Conservation (phyloP, 1,140 invertebrate species). For the Ostrea denselamellosa region DNA sequence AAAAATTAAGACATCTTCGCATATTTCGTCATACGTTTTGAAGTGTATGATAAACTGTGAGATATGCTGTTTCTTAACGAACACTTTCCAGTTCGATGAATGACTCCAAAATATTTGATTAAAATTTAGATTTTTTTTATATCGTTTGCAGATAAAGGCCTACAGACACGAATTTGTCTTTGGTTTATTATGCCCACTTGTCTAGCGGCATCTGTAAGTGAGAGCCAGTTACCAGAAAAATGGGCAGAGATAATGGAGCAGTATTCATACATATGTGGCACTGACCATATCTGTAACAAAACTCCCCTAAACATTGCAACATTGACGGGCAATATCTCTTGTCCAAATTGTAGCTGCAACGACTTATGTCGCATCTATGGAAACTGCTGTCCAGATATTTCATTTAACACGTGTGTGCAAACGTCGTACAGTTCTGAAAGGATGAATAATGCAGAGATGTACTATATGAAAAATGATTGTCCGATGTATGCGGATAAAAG, state of each 20-base stretch:
- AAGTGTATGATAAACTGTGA: too few relatives aligned
- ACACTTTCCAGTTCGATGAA: too few relatives aligned
- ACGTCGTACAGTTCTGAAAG: neutral
- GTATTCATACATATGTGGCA: neutral
- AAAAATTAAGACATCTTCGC: too few relatives aligned
- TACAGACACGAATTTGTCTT: too few relatives aligned
- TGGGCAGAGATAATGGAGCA: neutral
- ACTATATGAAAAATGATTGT: slow-evolving; percentile 4
- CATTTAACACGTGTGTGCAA: slow-evolving; percentile 15
- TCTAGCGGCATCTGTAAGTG: too few relatives aligned
- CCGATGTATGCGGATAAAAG: neutral
- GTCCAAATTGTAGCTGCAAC: neutral
- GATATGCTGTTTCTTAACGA: too few relatives aligned
- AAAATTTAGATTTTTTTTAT: too few relatives aligned
- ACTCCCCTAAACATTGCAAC: neutral
- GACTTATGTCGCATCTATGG: neutral
- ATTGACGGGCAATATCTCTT: neutral
- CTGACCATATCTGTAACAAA: neutral
- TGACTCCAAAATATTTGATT: too few relatives aligned
- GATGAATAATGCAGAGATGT: neutral
- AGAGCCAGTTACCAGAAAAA: neutral
- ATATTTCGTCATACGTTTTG: too few relatives aligned
- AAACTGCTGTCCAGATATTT: neutral
- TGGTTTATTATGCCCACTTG: too few relatives aligned
- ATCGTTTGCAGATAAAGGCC: too few relatives aligned